Evolutionary conservation across 2,113 vertebrate species (phyloP).

Genomic region (Paramormyrops kingsleyae): DNA sequence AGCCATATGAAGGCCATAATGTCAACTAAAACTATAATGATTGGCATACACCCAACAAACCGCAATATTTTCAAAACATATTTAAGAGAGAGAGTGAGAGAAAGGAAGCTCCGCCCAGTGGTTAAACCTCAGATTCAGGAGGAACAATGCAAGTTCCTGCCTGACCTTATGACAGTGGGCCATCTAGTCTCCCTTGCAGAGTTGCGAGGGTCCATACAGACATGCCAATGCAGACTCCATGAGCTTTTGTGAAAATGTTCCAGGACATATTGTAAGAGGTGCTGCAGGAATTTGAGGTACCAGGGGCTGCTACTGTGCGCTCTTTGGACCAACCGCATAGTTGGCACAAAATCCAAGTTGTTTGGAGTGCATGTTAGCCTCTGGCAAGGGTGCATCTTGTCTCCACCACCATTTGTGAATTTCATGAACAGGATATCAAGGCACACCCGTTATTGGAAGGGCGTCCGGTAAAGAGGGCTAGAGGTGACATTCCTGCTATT

Average conservation of each 20-base stretch:
- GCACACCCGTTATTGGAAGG: background rate
- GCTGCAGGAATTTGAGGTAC: background rate
- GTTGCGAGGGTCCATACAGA: background rate
- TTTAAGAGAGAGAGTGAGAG: background rate
- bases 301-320: background rate
- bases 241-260: background rate
- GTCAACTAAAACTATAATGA: background rate
- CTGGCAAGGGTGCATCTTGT: background rate
- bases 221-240: background rate
- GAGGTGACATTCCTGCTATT: conserved; percentile 5
- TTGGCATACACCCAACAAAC: background rate
- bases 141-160: background rate
- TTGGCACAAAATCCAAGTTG: background rate
- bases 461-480: background rate
- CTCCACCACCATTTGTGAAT: background rate
- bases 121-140: background rate
- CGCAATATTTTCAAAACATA: background rate
- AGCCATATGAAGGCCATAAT: background rate
- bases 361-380: background rate
- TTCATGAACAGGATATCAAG: conserved; percentile 4
- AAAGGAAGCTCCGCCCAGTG: background rate
- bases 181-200: background rate
- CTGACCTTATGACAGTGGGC: background rate
- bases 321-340: background rate
- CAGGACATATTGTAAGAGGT: background rate